These are phyloP conservation scores for Ceratoteleas bidentatus DNA, from an alignment of 1,140 invertebrate genomes.

Conservation along the genomic window DNA sequence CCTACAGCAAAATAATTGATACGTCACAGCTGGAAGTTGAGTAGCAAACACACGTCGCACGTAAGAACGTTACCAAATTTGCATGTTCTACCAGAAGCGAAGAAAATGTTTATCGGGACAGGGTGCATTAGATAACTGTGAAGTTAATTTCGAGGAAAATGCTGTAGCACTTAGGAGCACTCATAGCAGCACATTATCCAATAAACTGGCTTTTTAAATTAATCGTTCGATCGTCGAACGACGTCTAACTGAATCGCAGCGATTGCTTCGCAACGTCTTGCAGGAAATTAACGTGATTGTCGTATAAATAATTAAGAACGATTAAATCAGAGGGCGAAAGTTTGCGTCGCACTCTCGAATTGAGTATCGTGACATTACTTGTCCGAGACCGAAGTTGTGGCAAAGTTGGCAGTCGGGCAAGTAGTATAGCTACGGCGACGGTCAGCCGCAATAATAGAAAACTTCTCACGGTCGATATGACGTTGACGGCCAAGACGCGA, in stretches of 20 bases:
- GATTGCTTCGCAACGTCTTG: too few relatives aligned
- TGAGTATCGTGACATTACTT: slow-evolving; percentile 29
- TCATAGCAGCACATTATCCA: too few relatives aligned
- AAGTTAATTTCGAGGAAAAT: too few relatives aligned
- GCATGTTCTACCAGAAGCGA: too few relatives aligned
- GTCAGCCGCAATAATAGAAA: slow-evolving; percentile 46
- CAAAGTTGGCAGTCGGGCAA: slow-evolving; percentile 38
- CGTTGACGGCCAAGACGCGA: slow-evolving; percentile 7
- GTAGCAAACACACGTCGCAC: too few relatives aligned
- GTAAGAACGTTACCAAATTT: too few relatives aligned
- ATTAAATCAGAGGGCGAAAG: slow-evolving; percentile 33
- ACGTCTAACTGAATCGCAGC: not conserved
- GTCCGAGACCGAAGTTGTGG: slow-evolving; percentile 24
- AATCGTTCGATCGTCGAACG: not conserved
- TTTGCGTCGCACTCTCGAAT: slow-evolving; percentile 6
- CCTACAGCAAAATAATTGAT: too few relatives aligned
- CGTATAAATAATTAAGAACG: slow-evolving; percentile 8
- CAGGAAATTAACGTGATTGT: slow-evolving; percentile 19
- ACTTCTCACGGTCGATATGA: slow-evolving; percentile 35
- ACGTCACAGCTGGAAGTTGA: too few relatives aligned
- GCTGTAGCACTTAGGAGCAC: too few relatives aligned
- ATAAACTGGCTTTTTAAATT: too few relatives aligned
- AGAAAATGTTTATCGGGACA: too few relatives aligned
- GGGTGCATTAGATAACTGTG: too few relatives aligned
- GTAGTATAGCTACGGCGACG: slow-evolving; percentile 33